A percentile compares a stretch with the other conserved stretches of the same genome.
phyloP scores from a whole-genome alignment of 2,113 vertebrate species.

The Ginglymostoma cirratum region DNA sequence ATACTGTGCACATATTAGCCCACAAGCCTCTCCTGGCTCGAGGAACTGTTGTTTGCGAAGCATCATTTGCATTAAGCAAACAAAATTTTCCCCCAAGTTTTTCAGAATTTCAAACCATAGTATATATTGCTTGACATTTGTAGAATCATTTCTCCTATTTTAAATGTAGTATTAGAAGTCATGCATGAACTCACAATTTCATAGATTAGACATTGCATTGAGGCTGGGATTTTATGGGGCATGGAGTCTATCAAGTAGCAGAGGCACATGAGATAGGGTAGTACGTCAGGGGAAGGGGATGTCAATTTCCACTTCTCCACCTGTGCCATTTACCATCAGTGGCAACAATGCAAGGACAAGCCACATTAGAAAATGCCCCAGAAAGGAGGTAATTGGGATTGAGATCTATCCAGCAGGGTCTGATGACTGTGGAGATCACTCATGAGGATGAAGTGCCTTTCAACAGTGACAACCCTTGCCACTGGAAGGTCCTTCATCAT shows the following conservation, averaged over 20 bases:
- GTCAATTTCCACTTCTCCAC: neutral
- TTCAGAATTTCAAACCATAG: neutral
- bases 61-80: too few species aligned
- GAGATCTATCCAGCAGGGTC: too few species aligned
- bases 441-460: too few species aligned
- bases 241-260: neutral
- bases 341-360: neutral
- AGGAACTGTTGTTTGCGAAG: neutral
- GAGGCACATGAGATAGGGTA: neutral
- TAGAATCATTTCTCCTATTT: constrained; percentile 11
- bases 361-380: too few species aligned
- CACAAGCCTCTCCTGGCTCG: neutral
- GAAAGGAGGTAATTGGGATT: too few species aligned
- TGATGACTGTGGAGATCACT: too few species aligned
- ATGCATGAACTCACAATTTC: neutral
- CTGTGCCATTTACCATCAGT: neutral
- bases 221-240: neutral
- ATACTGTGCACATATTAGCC: neutral
- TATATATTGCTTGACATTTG: neutral
- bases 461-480: too few species aligned
- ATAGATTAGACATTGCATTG: neutral
- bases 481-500: too few species aligned
- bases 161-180: neutral
- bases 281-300: neutral
- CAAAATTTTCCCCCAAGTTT: neutral